Evolutionary conservation across 2,113 vertebrate species (phyloP).

Genomic region (Leiothrix lutea): DNA sequence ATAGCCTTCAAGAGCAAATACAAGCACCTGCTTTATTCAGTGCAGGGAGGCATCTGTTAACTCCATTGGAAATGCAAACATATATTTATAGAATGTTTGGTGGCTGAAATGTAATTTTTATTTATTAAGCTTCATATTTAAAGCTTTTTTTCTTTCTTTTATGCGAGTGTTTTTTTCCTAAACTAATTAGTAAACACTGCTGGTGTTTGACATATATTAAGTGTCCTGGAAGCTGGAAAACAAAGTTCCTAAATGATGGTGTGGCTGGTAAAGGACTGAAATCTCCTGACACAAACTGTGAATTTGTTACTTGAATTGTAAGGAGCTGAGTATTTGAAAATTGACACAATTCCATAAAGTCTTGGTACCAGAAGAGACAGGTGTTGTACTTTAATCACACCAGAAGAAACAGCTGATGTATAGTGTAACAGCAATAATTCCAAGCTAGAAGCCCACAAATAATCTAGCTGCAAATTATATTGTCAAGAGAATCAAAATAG

Average conservation of each 20-base stretch:
- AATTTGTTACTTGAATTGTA: neutral
- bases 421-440: neutral
- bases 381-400: constrained; percentile 22
- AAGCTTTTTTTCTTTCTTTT: neutral
- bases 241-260: neutral
- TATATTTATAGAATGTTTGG: neutral
- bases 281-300: neutral
- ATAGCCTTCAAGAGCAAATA: neutral
- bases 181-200: neutral
- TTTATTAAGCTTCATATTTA: neutral
- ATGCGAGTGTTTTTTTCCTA: neutral
- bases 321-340: neutral
- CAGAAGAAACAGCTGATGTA: constrained; percentile 2
- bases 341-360: neutral
- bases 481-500: constrained; percentile 62
- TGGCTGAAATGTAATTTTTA: neutral
- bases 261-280: neutral
- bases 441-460: neutral
- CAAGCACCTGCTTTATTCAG: neutral
- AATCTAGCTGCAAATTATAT: constrained; percentile 55
- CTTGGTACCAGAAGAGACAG: neutral
- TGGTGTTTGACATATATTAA: neutral
- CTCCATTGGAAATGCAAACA: neutral
- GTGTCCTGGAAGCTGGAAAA: neutral
- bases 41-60: neutral